phyloP scores from a whole-genome alignment of 2,797 vertebrate genomes.

The Poeciliopsis infans region DNA sequence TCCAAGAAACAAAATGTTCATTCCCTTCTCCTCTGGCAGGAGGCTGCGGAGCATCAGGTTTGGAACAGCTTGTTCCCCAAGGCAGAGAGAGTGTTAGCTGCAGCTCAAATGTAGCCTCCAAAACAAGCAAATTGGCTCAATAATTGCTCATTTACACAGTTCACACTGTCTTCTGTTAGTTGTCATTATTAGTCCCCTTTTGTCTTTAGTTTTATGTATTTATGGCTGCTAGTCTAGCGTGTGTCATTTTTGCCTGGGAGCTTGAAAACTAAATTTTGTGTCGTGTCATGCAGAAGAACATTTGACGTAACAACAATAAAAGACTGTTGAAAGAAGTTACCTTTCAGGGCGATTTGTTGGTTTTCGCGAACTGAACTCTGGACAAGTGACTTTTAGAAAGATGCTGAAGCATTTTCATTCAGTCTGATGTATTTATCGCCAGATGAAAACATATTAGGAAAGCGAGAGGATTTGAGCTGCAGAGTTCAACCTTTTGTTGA shows the following conservation, averaged over 20 bases:
- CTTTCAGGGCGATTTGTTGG: not conserved
- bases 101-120: not conserved
- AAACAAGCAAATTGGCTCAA: not conserved
- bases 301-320: not conserved
- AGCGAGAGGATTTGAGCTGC: not conserved
- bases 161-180: not conserved
- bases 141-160: not conserved
- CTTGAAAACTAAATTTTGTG: not conserved
- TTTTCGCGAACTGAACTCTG: not conserved
- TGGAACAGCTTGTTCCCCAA: not conserved
- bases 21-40: not conserved
- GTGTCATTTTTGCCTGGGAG: not conserved
- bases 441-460: not conserved
- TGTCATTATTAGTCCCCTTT: not conserved
- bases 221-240: not conserved
- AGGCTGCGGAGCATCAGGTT: not conserved
- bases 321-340: not conserved
- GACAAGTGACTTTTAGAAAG: not conserved
- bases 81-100: not conserved
- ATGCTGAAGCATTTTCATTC: not conserved
- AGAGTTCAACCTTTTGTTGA: not conserved
- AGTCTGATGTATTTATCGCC: not conserved
- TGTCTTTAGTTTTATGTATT: not conserved
- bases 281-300: not conserved
- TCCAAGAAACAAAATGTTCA: not conserved